These are phyloP conservation scores for Arion vulgaris DNA, from an alignment of 1,140 invertebrate species.

Conservation along the genomic window DNA sequence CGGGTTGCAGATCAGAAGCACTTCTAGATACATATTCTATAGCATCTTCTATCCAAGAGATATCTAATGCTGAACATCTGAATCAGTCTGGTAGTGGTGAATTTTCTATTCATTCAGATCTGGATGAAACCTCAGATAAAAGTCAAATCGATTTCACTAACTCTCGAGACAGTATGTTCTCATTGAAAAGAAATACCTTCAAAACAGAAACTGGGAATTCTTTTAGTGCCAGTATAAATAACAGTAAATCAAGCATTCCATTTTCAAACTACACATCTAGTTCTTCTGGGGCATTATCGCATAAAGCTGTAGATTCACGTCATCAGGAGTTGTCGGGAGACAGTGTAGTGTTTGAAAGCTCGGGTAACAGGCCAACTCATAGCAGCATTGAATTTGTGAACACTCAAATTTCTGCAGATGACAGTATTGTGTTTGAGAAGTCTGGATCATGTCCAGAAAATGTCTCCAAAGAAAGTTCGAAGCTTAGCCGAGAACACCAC, in stretches of 20 bases:
- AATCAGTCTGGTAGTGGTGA: neutral
- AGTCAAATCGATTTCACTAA: neutral
- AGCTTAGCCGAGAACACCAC: neutral
- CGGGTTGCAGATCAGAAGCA: neutral
- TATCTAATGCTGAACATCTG: neutral
- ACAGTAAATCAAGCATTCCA: constrained; percentile 9
- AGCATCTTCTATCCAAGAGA: neutral
- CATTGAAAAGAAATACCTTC: neutral
- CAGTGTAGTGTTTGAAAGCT: neutral
- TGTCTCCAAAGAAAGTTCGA: neutral
- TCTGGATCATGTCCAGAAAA: neutral
- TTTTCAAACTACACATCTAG: constrained; percentile 27
- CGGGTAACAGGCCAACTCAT: neutral
- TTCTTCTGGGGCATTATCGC: neutral
- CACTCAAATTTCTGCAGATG: neutral
- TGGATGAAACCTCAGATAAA: neutral
- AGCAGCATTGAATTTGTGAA: neutral
- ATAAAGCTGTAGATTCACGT: neutral
- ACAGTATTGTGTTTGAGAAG: constrained; percentile 2
- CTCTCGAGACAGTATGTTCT: neutral
- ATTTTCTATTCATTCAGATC: neutral
- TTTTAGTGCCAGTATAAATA: neutral
- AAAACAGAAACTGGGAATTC: neutral
- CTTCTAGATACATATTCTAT: neutral
- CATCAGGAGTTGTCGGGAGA: neutral